Conservation (phyloP, 2,888 invertebrate genomes). For the Tipula vernalis region DNA sequence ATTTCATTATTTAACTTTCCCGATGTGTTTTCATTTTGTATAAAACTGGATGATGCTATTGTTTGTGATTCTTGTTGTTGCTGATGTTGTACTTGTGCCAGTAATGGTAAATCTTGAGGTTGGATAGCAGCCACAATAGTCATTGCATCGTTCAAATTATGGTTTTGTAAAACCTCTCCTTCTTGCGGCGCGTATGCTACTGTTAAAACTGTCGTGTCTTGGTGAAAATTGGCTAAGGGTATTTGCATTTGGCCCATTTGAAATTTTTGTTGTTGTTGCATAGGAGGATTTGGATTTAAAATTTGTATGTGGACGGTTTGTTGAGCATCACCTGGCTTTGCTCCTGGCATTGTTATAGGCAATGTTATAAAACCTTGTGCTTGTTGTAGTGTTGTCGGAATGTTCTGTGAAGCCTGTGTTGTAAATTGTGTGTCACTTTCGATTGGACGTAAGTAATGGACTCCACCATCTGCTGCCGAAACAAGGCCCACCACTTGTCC, state of each 20-base stretch:
- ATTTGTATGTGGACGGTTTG: constrained; percentile 64
- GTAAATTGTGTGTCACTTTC: constrained; percentile 36
- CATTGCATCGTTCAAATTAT: constrained; percentile 41
- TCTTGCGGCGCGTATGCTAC: constrained; percentile 59
- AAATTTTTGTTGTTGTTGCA: constrained; percentile 47
- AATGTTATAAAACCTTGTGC: constrained; percentile 60
- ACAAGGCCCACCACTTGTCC: constrained; percentile 60
- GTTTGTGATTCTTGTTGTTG: constrained; percentile 5
- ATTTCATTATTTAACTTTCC: constrained; percentile 14
- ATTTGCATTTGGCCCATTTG: constrained; percentile 60
- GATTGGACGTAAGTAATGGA: constrained; percentile 58
- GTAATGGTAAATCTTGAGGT: constrained; percentile 57
- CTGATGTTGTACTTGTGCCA: constrained; percentile 28
- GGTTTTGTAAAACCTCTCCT: constrained; percentile 43
- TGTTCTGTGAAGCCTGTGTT: constrained; percentile 21
- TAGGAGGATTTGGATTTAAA: constrained; percentile 38
- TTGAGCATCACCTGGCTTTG: constrained; percentile 62
- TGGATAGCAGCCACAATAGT: constrained; percentile 53
- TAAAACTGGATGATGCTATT: neutral
- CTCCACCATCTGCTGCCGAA: constrained; percentile 55
- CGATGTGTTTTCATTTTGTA: constrained; percentile 6
- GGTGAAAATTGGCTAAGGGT: constrained; percentile 61
- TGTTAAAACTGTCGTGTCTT: constrained; percentile 61
- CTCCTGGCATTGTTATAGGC: constrained; percentile 63
- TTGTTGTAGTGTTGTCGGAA: constrained; percentile 21